Conservation (phyloP, 2,888 invertebrate species). For the Tipula lateralis region DNA sequence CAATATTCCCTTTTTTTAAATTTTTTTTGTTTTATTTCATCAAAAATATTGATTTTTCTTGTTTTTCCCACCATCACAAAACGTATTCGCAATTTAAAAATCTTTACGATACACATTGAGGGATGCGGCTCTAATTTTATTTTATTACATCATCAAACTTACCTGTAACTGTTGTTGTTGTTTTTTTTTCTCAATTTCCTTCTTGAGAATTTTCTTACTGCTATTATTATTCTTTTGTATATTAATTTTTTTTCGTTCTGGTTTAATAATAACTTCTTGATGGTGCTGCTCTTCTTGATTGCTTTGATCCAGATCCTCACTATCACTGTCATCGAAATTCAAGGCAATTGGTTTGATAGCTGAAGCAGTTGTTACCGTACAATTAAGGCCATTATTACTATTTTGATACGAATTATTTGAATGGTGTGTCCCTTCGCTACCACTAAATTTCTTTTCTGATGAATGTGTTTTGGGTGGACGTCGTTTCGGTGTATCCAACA, state of each 20-base stretch:
- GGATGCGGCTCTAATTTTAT: not conserved
- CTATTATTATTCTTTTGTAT: conserved; percentile 33
- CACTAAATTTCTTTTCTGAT: not conserved
- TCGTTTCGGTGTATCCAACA: conserved; percentile 47
- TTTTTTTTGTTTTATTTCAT: conserved; percentile 2
- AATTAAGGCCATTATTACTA: not conserved
- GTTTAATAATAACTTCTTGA: not conserved
- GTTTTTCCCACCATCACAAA: not conserved
- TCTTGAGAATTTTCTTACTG: conserved; percentile 34
- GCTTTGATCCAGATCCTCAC: conserved; percentile 27
- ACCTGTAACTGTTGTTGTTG: conserved; percentile 36
- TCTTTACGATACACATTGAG: not conserved
- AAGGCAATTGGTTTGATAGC: conserved; percentile 30
- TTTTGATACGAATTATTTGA: not conserved
- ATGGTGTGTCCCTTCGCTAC: conserved; percentile 30
- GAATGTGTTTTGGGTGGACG: conserved; percentile 35
- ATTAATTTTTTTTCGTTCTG: conserved; percentile 25
- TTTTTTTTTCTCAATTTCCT: conserved; percentile 36
- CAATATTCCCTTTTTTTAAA: conserved; percentile 26
- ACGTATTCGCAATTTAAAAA: not conserved
- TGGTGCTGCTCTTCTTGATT: not conserved
- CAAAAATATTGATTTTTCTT: conserved; percentile 29
- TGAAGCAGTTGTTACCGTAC: conserved; percentile 25
- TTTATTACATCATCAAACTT: conserved; percentile 26
- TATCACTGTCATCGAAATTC: conserved; percentile 29